phyloP scores from a whole-genome alignment of 2,113 vertebrate species.

The Anhinga rufa region DNA sequence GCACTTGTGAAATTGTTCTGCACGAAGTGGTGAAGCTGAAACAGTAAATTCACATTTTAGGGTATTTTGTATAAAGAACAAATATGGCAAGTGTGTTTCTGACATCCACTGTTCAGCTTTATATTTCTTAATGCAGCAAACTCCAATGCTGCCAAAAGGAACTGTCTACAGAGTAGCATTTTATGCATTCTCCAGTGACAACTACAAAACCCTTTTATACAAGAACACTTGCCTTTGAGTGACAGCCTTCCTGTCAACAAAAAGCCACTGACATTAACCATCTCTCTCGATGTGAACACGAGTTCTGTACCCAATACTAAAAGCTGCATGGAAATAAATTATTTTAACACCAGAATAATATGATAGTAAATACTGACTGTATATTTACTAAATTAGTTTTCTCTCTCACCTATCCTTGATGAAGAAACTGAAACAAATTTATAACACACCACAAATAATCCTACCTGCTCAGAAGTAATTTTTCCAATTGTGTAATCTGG shows the following conservation, averaged over 20 bases:
- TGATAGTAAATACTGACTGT: background rate
- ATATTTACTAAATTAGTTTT: background rate
- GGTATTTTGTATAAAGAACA: background rate
- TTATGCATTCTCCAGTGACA: background rate
- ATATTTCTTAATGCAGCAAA: background rate
- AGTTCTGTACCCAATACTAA: background rate
- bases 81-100: background rate
- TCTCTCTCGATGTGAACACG: background rate
- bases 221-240: background rate
- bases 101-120: background rate
- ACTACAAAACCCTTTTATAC: background rate
- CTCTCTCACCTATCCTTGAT: background rate
- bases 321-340: background rate
- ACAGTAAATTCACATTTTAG: slow-evolving; percentile 23
- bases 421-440: background rate
- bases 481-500: slow-evolving; percentile 87
- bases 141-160: background rate
- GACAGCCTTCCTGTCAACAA: background rate
- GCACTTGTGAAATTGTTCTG: slow-evolving; percentile 86
- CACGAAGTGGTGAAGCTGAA: slow-evolving; percentile 85
- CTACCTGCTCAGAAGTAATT: slow-evolving; percentile 86
- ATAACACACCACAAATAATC: background rate
- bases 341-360: background rate
- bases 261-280: background rate
- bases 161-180: background rate